phyloP scores from a whole-genome alignment of 30 jellyfish, hydroid and myxozoan species.

The Hydra vulgaris region DNA sequence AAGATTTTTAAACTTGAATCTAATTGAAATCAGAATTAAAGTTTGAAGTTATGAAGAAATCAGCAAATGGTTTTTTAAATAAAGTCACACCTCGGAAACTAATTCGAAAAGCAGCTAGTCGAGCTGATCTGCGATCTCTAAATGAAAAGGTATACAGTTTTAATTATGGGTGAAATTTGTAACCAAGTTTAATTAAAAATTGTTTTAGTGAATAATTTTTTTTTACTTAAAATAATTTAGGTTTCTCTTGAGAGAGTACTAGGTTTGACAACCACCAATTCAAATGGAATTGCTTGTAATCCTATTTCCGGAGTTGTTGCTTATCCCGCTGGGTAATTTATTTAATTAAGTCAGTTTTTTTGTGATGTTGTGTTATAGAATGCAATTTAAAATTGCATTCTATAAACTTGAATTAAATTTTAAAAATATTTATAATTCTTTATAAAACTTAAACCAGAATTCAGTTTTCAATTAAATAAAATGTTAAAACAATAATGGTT shows the following conservation, averaged over 20 bases:
- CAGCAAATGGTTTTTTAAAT: constrained; percentile 11
- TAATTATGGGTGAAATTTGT: too few relatives aligned
- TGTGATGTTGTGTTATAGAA: too few relatives aligned
- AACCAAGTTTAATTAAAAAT: background rate
- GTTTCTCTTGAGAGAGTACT: constrained; percentile 58
- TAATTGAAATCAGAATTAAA: too few relatives aligned
- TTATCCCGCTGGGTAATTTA: constrained; percentile 90
- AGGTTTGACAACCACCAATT: constrained; percentile 74
- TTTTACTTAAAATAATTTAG: constrained; percentile 17
- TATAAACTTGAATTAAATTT: too few relatives aligned
- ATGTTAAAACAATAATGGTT: too few relatives aligned
- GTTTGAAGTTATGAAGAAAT: constrained; percentile 23
- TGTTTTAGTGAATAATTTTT: too few relatives aligned
- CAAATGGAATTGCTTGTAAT: constrained; percentile 83
- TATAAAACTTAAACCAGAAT: too few relatives aligned
- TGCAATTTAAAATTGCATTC: too few relatives aligned
- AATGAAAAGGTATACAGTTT: constrained; percentile 75
- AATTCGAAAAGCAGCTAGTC: constrained; percentile 68
- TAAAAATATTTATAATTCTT: too few relatives aligned
- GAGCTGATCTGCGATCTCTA: constrained; percentile 55
- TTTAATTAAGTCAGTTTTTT: background rate
- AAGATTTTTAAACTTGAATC: too few relatives aligned
- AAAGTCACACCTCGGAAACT: constrained; percentile 69
- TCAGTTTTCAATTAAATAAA: too few relatives aligned
- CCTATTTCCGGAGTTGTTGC: constrained; percentile 78